phyloP scores from a whole-genome alignment of 2,797 vertebrate genomes.

The Iguana delicatissima region DNA sequence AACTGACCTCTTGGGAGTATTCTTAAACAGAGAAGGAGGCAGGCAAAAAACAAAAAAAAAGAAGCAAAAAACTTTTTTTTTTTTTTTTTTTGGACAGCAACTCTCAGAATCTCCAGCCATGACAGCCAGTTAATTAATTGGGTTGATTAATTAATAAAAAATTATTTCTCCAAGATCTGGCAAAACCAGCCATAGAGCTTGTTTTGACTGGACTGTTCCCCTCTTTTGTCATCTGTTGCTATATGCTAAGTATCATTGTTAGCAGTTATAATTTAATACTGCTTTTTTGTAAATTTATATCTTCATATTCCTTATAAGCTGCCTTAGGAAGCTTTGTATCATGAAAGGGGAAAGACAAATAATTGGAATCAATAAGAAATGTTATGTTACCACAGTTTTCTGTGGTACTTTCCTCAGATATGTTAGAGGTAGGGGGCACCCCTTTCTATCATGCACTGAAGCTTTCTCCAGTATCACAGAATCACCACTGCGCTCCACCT shows the following conservation, averaged over 20 bases:
- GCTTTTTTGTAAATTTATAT: background rate
- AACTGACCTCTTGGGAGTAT: background rate
- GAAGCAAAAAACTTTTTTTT: background rate
- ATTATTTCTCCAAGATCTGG: background rate
- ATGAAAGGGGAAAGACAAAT: background rate
- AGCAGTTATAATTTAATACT: slow-evolving; percentile 5
- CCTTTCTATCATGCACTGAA: background rate
- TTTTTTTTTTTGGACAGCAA: too few relatives aligned
- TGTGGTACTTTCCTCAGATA: background rate
- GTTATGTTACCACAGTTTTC: background rate
- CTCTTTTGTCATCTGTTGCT: background rate
- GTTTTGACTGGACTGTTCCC: background rate
- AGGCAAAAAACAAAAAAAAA: background rate
- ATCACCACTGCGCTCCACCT: background rate
- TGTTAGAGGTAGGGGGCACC: background rate
- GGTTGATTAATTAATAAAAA: background rate
- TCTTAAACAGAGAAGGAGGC: background rate
- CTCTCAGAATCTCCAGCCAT: background rate
- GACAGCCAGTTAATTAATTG: background rate
- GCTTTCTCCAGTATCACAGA: background rate
- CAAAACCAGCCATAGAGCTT: background rate
- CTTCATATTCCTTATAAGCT: background rate
- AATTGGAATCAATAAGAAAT: background rate
- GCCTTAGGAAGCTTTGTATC: slow-evolving; percentile 9
- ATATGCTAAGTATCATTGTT: background rate